Percentiles rank a stretch among this genome's conserved stretches.
Evolutionary conservation across 2,888 invertebrate species (phyloP).

Genomic region (Allolobophora icterica): DNA sequence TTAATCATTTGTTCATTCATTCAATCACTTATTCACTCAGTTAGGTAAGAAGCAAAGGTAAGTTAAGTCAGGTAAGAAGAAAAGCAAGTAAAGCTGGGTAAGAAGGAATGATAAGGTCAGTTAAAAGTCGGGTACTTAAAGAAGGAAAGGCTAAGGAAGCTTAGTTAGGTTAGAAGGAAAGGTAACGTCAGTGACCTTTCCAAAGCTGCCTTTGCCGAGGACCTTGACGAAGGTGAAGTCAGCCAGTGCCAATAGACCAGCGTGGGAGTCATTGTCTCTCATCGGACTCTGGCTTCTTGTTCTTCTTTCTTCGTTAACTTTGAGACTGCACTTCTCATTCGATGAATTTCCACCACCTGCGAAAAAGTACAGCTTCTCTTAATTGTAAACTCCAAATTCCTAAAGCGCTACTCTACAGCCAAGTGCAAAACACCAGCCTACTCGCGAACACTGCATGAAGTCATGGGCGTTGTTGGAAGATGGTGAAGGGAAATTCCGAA

Average conservation of each 20-base stretch:
- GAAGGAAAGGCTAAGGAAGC: not conserved
- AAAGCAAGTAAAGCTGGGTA: not conserved
- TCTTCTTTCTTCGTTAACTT: not conserved
- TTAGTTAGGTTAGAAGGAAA: not conserved
- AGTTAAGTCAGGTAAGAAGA: too few relatives aligned
- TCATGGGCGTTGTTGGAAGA: too few relatives aligned
- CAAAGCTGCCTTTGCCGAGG: conserved; percentile 97
- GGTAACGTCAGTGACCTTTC: conserved; percentile 71
- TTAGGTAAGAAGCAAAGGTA: too few relatives aligned
- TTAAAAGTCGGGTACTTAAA: not conserved
- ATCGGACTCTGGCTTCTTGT: conserved; percentile 22
- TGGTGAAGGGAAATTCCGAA: too few relatives aligned
- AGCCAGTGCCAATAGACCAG: conserved; percentile 62
- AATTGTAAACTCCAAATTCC: too few relatives aligned
- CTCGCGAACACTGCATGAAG: too few relatives aligned
- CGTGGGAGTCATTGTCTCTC: conserved; percentile 12
- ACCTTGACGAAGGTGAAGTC: conserved; percentile 98
- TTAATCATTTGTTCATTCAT: too few relatives aligned
- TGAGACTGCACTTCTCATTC: conserved; percentile 14
- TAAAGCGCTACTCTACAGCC: too few relatives aligned
- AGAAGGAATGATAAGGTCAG: not conserved
- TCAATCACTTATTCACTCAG: too few relatives aligned
- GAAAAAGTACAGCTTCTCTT: not conserved
- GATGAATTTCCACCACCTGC: conserved; percentile 7
- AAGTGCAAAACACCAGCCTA: too few relatives aligned